Conservation (phyloP, 2,888 invertebrate species). For the Biston betularia region DNA sequence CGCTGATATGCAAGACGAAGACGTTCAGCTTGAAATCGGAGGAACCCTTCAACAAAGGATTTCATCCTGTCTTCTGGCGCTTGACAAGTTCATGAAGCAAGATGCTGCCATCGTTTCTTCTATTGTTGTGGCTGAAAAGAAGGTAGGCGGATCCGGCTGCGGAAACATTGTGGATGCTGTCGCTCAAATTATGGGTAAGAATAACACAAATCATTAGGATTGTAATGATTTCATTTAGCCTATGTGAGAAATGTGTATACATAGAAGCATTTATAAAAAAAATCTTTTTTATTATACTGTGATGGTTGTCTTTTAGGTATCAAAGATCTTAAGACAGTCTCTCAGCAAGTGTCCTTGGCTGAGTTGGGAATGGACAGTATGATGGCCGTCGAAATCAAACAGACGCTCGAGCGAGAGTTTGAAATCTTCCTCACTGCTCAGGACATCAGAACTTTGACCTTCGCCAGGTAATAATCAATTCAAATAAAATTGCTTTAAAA, state of each 20-base stretch:
- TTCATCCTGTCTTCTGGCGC: slow-evolving; percentile 91
- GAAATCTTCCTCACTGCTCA: slow-evolving; percentile 94
- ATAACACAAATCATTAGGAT: background rate
- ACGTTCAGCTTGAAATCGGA: slow-evolving; percentile 89
- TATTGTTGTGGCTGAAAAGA: slow-evolving; percentile 95
- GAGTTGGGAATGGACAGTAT: slow-evolving; percentile 99
- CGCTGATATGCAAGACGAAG: slow-evolving; percentile 90
- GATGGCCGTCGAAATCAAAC: slow-evolving; percentile 98
- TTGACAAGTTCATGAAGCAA: slow-evolving; percentile 91
- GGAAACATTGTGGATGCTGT: slow-evolving; percentile 91
- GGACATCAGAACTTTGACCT: slow-evolving; percentile 93
- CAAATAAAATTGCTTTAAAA: too few relatives aligned
- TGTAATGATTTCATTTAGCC: too few relatives aligned
- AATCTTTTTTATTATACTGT: too few relatives aligned
- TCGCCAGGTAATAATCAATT: slow-evolving; percentile 83
- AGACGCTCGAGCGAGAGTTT: slow-evolving; percentile 95
- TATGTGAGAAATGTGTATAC: too few relatives aligned
- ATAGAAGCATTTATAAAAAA: too few relatives aligned
- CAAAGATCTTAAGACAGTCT: slow-evolving; percentile 89
- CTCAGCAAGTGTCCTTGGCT: slow-evolving; percentile 90
- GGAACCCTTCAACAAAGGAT: slow-evolving; percentile 96
- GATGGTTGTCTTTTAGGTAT: slow-evolving; percentile 74
- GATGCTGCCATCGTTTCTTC: slow-evolving; percentile 91
- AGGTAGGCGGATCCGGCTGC: slow-evolving; percentile 85
- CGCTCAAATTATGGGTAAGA: slow-evolving; percentile 87